phyloP scores from a whole-genome alignment of 2,888 invertebrate genomes.

The Abrostola triplasia region DNA sequence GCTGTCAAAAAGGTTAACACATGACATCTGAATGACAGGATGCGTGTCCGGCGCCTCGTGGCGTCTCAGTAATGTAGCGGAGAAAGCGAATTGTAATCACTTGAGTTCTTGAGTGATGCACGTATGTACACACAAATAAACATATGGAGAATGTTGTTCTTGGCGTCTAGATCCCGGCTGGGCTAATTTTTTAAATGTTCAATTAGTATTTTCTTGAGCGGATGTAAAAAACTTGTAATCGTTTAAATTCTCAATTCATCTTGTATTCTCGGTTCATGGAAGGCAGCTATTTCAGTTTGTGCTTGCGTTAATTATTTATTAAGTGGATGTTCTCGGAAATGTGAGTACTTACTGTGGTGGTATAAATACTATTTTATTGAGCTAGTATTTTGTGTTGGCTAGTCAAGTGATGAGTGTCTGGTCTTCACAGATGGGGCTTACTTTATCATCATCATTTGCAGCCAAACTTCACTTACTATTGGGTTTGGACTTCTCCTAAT shows the following conservation, averaged over 20 bases:
- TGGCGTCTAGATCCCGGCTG: slow-evolving; percentile 22
- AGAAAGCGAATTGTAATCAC: slow-evolving; percentile 21
- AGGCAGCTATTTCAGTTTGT: slow-evolving; percentile 6
- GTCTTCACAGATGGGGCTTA: not conserved
- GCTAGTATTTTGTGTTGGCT: not conserved
- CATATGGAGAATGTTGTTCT: slow-evolving; percentile 30
- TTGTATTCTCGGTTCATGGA: slow-evolving; percentile 13
- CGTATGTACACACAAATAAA: slow-evolving; percentile 27
- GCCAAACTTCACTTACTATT: no score
- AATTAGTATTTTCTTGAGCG: slow-evolving; percentile 22
- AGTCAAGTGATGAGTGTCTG: not conserved
- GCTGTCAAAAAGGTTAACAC: slow-evolving; percentile 3
- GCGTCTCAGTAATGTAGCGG: slow-evolving; percentile 11
- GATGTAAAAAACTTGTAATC: slow-evolving; percentile 16
- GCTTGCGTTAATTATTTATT: slow-evolving; percentile 22
- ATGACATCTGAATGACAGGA: slow-evolving; percentile 6
- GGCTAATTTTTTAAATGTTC: slow-evolving; percentile 16
- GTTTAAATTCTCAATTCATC: slow-evolving; percentile 22
- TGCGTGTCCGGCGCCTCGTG: slow-evolving; percentile 25
- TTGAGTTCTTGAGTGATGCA: slow-evolving; percentile 20
- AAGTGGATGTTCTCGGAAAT: not conserved
- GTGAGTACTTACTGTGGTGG: not conserved
- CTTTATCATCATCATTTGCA: not conserved
- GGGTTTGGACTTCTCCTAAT: no score
- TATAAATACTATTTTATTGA: not conserved